Evolutionary conservation across 2,113 vertebrate genomes (phyloP), one percentile per base, ranked within the genome.

Genomic region (Pseudorasbora parva): DNA sequence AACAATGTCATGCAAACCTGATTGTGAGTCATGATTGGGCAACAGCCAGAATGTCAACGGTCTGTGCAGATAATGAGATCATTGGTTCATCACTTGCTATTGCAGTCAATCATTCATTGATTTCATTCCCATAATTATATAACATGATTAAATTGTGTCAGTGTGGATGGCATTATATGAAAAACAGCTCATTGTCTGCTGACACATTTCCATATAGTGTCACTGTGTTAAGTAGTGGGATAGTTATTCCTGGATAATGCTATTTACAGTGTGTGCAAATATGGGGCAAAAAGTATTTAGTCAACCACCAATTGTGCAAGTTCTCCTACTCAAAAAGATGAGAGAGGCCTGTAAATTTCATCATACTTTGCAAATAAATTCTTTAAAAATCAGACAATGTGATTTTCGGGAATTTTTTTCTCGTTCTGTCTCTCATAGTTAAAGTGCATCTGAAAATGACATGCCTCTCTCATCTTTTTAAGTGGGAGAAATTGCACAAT

Each of bases 11-110:
- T 59, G 12, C 45, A 33, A 60, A 69, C 72, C 47, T 82, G n/a
- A 27, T 60, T 78, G 3, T 78, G 81, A 78, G 66, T 86, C 80
- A 86, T 64, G 1, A 25, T 43, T 15, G 17, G 37, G 30, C 8
- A 78, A 54, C 30, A 30, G 30, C 33, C 49, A 49, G 41, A 8
- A 23, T 62, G 62, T 80, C 9, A 64, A 45, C 5, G n/a, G 17
- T 75, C 47, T 64, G 45, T n/a, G 19, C 59, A n/a, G 60, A 78
- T 43, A 25, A 43, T 78, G 23, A 77, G 33, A 59, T 76, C 25
- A 69, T 45, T 27, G 41, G 19, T 57, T 64, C 33, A 27, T 76
- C 21, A 25, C 10, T 60, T 43, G 23, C n/a, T 60, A 27, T 17
- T 8, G 56, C 14, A 62, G 17, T 6, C 12, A 2, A 57, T 77